Conservation (phyloP, 2,888 invertebrate species). For the Zhengitettix transpicula region DNA sequence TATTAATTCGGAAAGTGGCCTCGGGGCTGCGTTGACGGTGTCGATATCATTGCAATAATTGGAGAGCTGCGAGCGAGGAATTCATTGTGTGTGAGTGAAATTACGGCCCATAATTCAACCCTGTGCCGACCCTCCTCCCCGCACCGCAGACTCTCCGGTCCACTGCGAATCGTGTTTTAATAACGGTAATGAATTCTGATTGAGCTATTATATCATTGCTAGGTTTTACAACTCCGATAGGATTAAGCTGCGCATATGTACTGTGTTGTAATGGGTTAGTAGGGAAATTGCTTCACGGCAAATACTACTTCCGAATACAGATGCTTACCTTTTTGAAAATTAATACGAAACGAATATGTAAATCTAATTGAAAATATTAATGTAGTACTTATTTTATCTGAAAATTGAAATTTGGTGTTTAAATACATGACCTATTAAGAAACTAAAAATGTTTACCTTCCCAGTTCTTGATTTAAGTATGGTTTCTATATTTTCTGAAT, state of each 20-base stretch:
- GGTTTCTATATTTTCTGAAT: no score
- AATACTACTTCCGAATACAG: no score
- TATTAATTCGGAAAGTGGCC: neutral
- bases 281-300: no score
- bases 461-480: no score
- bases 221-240: neutral
- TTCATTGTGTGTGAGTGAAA: neutral
- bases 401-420: no score
- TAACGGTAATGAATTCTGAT: slow-evolving; percentile 13
- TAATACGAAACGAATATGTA: no score
- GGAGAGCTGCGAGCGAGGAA: neutral
- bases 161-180: slow-evolving; percentile 7
- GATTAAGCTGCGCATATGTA: neutral
- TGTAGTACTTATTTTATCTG: no score
- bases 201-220: slow-evolving; percentile 11
- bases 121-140: neutral
- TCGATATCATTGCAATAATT: neutral
- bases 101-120: neutral
- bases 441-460: no score
- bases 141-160: neutral
- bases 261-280: no score
- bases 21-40: neutral
- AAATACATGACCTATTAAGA: no score
- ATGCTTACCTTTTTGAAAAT: no score
- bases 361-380: no score